phyloP scores from a whole-genome alignment of 2,888 invertebrate species.

The Dexiosoma caninum region DNA sequence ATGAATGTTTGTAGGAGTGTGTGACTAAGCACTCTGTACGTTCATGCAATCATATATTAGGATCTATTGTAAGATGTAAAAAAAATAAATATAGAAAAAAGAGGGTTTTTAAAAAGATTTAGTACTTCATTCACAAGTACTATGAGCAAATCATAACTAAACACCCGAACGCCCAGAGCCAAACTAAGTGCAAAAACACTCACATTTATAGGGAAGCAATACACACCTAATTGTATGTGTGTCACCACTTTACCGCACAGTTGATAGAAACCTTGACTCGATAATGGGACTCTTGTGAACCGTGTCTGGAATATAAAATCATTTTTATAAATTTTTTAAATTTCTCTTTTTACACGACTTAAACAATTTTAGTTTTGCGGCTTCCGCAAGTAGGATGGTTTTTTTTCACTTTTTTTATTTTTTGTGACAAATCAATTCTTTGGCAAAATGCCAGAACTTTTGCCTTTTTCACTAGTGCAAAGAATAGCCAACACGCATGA shows the following conservation, averaged over 20 bases:
- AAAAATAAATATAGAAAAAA: slow-evolving; percentile 14
- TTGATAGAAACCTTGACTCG: slow-evolving; percentile 60
- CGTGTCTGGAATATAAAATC: slow-evolving; percentile 55
- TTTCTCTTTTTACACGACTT: slow-evolving; percentile 29
- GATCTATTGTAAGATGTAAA: slow-evolving; percentile 42
- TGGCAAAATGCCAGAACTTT: slow-evolving; percentile 68
- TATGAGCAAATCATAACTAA: slow-evolving; percentile 55
- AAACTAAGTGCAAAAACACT: slow-evolving; percentile 23
- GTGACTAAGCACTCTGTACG: not conserved
- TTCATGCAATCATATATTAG: slow-evolving; percentile 10
- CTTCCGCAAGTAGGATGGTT: slow-evolving; percentile 65
- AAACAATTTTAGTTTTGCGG: slow-evolving; percentile 63
- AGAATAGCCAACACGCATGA: slow-evolving; percentile 58
- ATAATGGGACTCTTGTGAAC: slow-evolving; percentile 47
- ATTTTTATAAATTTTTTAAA: slow-evolving; percentile 17
- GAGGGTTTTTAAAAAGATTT: slow-evolving; percentile 55
- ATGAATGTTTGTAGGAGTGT: slow-evolving; percentile 1
- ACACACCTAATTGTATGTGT: slow-evolving; percentile 41
- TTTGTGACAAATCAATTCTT: slow-evolving; percentile 69
- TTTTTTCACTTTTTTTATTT: slow-evolving; percentile 34
- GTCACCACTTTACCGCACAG: slow-evolving; percentile 51
- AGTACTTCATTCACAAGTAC: slow-evolving; percentile 59
- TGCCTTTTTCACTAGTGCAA: slow-evolving; percentile 44
- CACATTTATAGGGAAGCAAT: not conserved
- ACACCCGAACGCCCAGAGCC: slow-evolving; percentile 45